Percentiles rank a stretch among this genome's conserved stretches.
phyloP scores from a whole-genome alignment of 2,888 invertebrate species.

The Torymus auratus region DNA sequence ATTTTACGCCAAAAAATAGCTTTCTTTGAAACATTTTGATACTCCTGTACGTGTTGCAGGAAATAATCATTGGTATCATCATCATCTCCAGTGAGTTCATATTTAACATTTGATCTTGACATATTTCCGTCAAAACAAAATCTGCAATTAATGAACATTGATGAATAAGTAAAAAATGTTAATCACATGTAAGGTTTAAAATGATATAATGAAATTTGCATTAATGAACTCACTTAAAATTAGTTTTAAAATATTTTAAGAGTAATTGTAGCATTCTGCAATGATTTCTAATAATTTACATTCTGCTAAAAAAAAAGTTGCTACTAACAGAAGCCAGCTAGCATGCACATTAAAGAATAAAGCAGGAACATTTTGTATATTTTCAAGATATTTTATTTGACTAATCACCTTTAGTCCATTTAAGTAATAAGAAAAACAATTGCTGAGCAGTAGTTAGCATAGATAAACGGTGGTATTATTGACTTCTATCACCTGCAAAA shows the following conservation, averaged over 20 bases:
- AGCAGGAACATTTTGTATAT: too few relatives aligned
- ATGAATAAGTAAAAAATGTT: constrained; percentile 7
- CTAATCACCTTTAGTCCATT: constrained; percentile 54
- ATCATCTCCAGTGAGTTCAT: constrained; percentile 73
- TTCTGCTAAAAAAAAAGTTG: neutral
- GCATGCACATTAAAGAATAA: too few relatives aligned
- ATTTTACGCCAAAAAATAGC: constrained; percentile 66
- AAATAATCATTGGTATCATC: constrained; percentile 70
- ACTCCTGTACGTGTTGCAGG: constrained; percentile 69
- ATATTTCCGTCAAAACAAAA: constrained; percentile 62
- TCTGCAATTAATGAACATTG: constrained; percentile 26
- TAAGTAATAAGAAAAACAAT: constrained; percentile 36
- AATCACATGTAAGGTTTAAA: neutral
- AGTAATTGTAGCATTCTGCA: constrained; percentile 4
- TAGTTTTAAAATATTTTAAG: constrained; percentile 6
- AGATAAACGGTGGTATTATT: constrained; percentile 43
- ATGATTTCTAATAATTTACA: neutral
- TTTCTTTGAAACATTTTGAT: constrained; percentile 66
- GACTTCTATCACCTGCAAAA: constrained; percentile 32
- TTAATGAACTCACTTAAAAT: neutral
- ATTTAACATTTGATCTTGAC: constrained; percentile 73
- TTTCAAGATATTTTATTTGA: neutral
- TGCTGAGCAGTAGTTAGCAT: constrained; percentile 35
- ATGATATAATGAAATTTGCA: neutral
- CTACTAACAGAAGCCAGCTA: neutral